Evolutionary conservation across 2,888 invertebrate genomes (phyloP).

Genomic region (Mythimna albipuncta): DNA sequence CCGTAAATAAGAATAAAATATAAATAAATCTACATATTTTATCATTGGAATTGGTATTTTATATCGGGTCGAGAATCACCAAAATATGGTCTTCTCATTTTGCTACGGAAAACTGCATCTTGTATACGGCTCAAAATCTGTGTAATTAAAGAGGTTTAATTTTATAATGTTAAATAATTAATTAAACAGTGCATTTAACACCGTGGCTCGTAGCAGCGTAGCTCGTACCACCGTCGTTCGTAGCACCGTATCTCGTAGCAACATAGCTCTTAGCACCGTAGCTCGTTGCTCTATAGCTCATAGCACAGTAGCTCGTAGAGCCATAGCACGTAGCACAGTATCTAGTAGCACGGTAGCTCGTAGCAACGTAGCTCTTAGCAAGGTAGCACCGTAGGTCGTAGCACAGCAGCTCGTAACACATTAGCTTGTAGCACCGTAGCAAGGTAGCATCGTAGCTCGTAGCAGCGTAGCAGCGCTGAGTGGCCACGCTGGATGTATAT

Average conservation of each 20-base stretch:
- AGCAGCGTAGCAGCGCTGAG: conserved; percentile 2
- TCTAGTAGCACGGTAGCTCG: not conserved
- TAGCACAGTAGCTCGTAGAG: conserved; percentile 7
- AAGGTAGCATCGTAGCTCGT: conserved; percentile 3
- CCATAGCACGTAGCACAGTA: conserved; percentile 5
- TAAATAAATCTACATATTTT: too few relatives aligned
- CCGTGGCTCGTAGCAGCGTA: not conserved
- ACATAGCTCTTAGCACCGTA: not conserved
- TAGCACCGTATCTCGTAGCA: conserved; percentile 5
- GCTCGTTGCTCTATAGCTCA: too few relatives aligned
- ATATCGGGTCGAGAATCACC: too few relatives aligned
- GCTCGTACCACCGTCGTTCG: not conserved
- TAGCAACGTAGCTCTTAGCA: conserved; percentile 5
- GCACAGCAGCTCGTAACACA: conserved; percentile 6
- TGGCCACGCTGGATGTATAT: not conserved
- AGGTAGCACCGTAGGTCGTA: conserved; percentile 5
- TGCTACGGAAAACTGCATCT: too few relatives aligned
- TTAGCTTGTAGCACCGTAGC: conserved; percentile 6
- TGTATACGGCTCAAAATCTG: not conserved
- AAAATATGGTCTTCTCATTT: too few relatives aligned
- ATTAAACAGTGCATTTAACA: not conserved
- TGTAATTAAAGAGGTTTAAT: conserved; percentile 1
- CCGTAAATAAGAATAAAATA: too few relatives aligned
- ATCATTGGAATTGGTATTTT: too few relatives aligned
- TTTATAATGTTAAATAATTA: not conserved